Conservation (phyloP, 2,113 vertebrate species). For the Amia ocellicauda region DNA sequence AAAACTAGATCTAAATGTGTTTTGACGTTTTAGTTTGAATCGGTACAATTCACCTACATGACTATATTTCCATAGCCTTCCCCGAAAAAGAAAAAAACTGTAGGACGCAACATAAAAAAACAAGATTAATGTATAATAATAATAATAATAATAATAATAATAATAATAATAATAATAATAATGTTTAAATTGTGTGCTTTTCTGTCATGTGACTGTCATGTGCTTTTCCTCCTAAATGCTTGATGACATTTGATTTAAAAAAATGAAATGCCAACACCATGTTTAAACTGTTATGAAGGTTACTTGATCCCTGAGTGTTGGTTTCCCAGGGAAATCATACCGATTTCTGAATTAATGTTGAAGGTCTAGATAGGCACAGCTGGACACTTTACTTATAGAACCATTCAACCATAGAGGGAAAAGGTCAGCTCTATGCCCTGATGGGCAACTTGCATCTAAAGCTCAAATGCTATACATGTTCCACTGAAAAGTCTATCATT, state of each 20-base stretch:
- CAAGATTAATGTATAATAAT: too few species aligned
- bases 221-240: conserved; percentile 16
- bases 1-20: too few species aligned
- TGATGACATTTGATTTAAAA: conserved; percentile 21
- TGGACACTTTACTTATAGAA: conserved; percentile 65
- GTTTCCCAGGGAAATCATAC: conserved; percentile 84
- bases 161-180: too few species aligned
- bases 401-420: conserved; percentile 67
- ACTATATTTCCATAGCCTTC: too few species aligned
- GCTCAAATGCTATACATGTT: conserved; percentile 39
- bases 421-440: conserved; percentile 65
- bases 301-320: conserved; percentile 50
- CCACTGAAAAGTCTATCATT: conserved; percentile 23
- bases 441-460: conserved; percentile 40
- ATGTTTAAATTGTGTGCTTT: too few species aligned
- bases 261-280: conserved; percentile 25
- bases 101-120: too few species aligned
- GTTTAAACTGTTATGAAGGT: conserved; percentile 22
- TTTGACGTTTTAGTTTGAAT: too few species aligned
- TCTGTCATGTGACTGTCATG: too few species aligned
- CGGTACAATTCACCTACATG: too few species aligned
- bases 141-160: too few species aligned
- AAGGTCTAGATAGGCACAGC: conserved; percentile 78
- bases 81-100: too few species aligned
- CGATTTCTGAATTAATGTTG: conserved; percentile 81